A percentile compares a stretch with the other conserved stretches of the same genome.
These are phyloP conservation scores for Antheraea yamamai DNA, from an alignment of 2,888 invertebrate genomes.

Conservation along the genomic window DNA sequence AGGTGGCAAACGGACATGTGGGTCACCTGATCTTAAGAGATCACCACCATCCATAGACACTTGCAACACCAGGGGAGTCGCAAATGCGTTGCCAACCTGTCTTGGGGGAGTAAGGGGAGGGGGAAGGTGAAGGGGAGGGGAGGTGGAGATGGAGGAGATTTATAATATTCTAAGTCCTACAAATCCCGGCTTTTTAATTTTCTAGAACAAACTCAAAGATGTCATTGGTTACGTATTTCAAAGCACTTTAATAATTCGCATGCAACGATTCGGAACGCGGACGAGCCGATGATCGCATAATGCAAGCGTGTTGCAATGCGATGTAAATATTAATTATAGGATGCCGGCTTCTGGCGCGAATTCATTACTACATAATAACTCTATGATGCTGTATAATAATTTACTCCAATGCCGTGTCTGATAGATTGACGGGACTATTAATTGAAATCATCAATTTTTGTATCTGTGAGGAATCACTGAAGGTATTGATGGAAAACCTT, in stretches of 20 bases:
- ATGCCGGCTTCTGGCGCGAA: constrained; percentile 29
- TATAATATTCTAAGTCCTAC: no score
- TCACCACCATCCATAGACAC: no score
- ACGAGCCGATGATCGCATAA: neutral
- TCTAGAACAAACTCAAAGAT: neutral
- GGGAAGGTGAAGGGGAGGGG: no score
- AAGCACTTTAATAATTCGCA: neutral
- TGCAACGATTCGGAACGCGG: neutral
- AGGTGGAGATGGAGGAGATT: no score
- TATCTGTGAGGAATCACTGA: neutral
- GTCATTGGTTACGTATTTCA: neutral
- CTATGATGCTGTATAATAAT: neutral
- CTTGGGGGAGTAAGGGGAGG: no score
- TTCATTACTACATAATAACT: constrained; percentile 10
- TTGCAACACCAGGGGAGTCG: no score
- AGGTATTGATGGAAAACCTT: neutral
- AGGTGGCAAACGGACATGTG: no score
- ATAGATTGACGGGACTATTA: neutral
- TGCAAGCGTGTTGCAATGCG: constrained; percentile 30
- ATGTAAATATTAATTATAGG: constrained; percentile 53
- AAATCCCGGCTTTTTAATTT: neutral
- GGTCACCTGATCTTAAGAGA: no score
- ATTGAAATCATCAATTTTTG: neutral
- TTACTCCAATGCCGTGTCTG: neutral
- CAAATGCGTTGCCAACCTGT: no score